Evolutionary conservation across 1,140 invertebrate genomes (phyloP).

Genomic region (Drosophila persimilis): DNA sequence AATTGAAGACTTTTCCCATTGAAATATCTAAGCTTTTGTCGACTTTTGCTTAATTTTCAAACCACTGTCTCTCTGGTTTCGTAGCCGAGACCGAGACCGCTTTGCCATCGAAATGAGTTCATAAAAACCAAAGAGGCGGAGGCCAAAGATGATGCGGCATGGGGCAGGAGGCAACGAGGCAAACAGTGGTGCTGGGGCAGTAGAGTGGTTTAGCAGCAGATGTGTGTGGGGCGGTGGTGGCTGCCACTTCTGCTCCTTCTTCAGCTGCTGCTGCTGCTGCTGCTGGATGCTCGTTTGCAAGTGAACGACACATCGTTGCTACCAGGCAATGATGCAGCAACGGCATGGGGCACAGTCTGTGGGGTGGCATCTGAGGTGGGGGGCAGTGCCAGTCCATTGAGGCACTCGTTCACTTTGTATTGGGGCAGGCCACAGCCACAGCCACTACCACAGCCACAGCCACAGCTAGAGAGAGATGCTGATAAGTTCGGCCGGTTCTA

Average conservation of each 20-base stretch:
- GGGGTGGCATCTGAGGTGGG: neutral
- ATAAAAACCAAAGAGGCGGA: slow-evolving; percentile 47
- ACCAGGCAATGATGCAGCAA: slow-evolving; percentile 32
- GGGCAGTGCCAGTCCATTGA: neutral
- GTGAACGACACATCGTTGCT: slow-evolving; percentile 68
- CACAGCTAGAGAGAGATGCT: slow-evolving; percentile 52
- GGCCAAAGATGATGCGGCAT: slow-evolving; percentile 21
- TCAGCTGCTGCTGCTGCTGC: slow-evolving; percentile 13
- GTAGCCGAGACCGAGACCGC: slow-evolving; percentile 16
- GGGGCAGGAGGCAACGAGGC: neutral
- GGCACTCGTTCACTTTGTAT: slow-evolving; percentile 36
- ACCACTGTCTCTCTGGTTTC: slow-evolving; percentile 44
- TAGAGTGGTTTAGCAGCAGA: too few species aligned
- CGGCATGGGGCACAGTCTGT: neutral
- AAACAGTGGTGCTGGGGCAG: neutral
- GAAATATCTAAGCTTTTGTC: neutral
- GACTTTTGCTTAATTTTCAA: neutral
- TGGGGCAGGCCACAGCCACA: slow-evolving; percentile 31
- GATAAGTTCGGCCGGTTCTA: slow-evolving; percentile 67
- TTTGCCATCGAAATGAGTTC: slow-evolving; percentile 65
- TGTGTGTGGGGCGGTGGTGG: slow-evolving; percentile 18
- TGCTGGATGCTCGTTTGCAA: slow-evolving; percentile 64
- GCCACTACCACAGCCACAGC: neutral
- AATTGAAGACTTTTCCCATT: neutral
- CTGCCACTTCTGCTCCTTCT: slow-evolving; percentile 12